Percentiles rank a stretch among this genome's conserved stretches.
phyloP scores from a whole-genome alignment of 2,888 invertebrate genomes.

The Luffia ferchaultella region DNA sequence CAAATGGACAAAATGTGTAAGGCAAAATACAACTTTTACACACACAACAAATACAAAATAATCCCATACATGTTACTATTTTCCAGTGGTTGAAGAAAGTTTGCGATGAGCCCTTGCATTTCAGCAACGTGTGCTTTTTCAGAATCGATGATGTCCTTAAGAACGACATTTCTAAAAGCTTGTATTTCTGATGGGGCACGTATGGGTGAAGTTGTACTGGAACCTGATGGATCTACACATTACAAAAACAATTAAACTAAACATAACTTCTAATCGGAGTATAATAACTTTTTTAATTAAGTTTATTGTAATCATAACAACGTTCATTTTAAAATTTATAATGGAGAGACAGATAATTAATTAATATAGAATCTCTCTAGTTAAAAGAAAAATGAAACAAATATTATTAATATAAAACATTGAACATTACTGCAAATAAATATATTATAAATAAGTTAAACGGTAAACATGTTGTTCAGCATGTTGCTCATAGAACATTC shows the following conservation, averaged over 20 bases:
- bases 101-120: slow-evolving; percentile 83
- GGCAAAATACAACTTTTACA: background rate
- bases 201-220: slow-evolving; percentile 70
- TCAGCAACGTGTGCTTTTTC: slow-evolving; percentile 92
- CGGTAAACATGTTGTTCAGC: too few relatives aligned
- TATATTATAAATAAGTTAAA: too few relatives aligned
- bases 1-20: slow-evolving; percentile 22
- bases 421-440: too few relatives aligned
- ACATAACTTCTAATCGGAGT: background rate
- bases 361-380: too few relatives aligned
- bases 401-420: too few relatives aligned
- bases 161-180: slow-evolving; percentile 83
- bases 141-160: slow-evolving; percentile 91
- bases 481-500: too few relatives aligned
- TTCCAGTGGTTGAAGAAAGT: slow-evolving; percentile 88
- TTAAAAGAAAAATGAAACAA: too few relatives aligned
- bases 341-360: too few relatives aligned
- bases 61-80: slow-evolving; percentile 83
- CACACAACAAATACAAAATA: slow-evolving; percentile 1
- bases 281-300: background rate
- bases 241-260: background rate
- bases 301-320: too few relatives aligned
- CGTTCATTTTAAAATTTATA: too few relatives aligned
- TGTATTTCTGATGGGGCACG: slow-evolving; percentile 75
- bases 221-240: slow-evolving; percentile 54